Evolutionary conservation across 2,113 vertebrate genomes (phyloP).

Genomic region (Azemiops feae): DNA sequence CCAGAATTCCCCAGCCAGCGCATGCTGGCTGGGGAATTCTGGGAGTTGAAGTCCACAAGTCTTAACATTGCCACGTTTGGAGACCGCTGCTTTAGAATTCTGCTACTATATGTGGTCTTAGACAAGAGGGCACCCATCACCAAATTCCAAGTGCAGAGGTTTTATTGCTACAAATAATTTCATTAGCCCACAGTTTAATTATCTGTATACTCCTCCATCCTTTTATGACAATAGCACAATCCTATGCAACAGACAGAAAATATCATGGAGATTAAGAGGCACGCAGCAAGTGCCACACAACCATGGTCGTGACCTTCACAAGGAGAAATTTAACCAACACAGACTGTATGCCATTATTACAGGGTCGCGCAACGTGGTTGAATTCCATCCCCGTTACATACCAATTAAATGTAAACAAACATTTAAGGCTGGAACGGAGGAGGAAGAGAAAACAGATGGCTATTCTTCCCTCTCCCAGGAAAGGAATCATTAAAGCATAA

Average conservation of each 20-base stretch:
- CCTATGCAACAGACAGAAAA: background rate
- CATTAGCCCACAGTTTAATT: background rate
- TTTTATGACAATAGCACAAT: background rate
- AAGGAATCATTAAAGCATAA: background rate
- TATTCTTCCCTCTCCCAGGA: background rate
- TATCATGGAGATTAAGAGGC: background rate
- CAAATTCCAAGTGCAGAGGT: background rate
- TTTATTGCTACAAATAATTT: background rate
- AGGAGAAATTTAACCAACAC: background rate
- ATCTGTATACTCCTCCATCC: background rate
- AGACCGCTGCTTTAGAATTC: background rate
- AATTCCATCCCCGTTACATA: background rate
- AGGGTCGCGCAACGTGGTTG: background rate
- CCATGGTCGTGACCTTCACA: slow-evolving; percentile 34
- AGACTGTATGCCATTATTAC: background rate
- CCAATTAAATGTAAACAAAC: background rate
- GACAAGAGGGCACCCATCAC: background rate
- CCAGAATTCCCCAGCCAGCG: background rate
- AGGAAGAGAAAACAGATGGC: background rate
- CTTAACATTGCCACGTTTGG: background rate
- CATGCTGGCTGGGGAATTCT: background rate
- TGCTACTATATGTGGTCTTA: too few relatives aligned
- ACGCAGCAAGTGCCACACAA: slow-evolving; percentile 9
- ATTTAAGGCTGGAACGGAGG: background rate
- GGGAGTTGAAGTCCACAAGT: background rate